Conservation (phyloP, 2,888 invertebrate genomes). For the Podabrus alpinus region DNA sequence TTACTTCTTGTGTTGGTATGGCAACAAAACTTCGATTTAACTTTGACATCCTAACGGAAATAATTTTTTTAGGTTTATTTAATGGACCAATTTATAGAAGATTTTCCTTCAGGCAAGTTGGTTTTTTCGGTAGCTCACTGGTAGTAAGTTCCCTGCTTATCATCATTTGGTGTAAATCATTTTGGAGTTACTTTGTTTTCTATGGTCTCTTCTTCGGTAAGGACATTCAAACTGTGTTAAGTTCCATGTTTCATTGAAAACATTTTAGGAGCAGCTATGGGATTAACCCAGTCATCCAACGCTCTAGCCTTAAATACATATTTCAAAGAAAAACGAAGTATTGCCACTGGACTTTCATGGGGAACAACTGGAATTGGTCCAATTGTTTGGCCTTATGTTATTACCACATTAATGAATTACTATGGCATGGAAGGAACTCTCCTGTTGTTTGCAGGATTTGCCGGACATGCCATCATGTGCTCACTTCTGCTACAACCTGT, state of each 20-base stretch:
- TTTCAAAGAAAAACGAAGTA: conserved; percentile 70
- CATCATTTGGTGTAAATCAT: conserved; percentile 66
- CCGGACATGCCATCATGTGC: conserved; percentile 69
- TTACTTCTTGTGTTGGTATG: conserved; percentile 71
- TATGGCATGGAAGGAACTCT: conserved; percentile 71
- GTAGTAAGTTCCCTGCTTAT: conserved; percentile 64
- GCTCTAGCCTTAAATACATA: conserved; percentile 75
- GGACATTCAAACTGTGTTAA: conserved; percentile 28
- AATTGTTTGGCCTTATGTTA: conserved; percentile 72
- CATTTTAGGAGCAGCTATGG: background rate
- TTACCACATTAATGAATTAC: conserved; percentile 63
- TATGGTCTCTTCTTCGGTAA: conserved; percentile 73
- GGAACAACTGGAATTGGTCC: conserved; percentile 74
- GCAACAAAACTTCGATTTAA: background rate
- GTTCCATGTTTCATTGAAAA: background rate
- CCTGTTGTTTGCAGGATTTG: conserved; percentile 68
- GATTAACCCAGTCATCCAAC: conserved; percentile 58
- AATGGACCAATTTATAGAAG: conserved; percentile 73
- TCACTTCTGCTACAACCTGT: conserved; percentile 74
- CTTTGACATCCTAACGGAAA: background rate
- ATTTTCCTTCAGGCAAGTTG: conserved; percentile 70
- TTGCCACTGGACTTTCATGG: conserved; percentile 74
- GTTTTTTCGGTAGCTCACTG: conserved; percentile 64
- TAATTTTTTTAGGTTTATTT: conserved; percentile 62
- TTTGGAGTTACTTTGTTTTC: conserved; percentile 65